Evolutionary conservation across 2,113 vertebrate species (phyloP), one percentile per base, ranked within the genome.

Genomic region (Ornithorhynchus anatinus): DNA sequence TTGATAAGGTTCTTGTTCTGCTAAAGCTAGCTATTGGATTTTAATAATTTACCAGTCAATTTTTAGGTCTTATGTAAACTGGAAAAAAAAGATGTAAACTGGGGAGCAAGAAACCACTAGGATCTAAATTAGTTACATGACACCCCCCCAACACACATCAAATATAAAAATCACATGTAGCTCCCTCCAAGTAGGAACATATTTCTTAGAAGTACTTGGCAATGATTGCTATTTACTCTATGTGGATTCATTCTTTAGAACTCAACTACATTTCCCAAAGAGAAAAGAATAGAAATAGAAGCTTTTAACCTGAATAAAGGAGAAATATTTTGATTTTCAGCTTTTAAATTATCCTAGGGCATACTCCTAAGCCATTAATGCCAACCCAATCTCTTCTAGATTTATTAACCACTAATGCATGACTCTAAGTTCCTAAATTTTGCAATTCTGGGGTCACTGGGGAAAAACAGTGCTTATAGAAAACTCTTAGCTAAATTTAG

Each of bases 401-500:
- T 75, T 71, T 66, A 72, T 61, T 74, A 81, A 51, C 16, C 63
- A 35, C 31, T 70, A 54, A 66, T 2, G 4, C 22, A 44, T 33
- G 40, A 61, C 16, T 71, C 20, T 29, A 53, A 65, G 45, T 67
- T 67, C 22, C 7, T 15, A 47, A 65, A 52, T 35, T 69, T 75
- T 85, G 63, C 57, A 86, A 79, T 54, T 42, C 42, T 69, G 32
- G 17, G 23, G 81, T 74, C 23, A 42, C 15, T 54, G 47, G 31
- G 38, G 80, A 71, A 65, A 89, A 81, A 62, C 33, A 51, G 62
- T 15, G 75, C 50, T 86, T 64, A 66, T 0, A 10, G 9, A 5
- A 16, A 50, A 76, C 15, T 38, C 17, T 75, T 0, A 47, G 17
- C 29, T 61, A 65, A 82, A 74, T 51, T 75, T 56, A 78, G 63